Base-by-base conservation (phyloP, 2,888 invertebrate species). In the Hydrotaea diabolus region DNA sequence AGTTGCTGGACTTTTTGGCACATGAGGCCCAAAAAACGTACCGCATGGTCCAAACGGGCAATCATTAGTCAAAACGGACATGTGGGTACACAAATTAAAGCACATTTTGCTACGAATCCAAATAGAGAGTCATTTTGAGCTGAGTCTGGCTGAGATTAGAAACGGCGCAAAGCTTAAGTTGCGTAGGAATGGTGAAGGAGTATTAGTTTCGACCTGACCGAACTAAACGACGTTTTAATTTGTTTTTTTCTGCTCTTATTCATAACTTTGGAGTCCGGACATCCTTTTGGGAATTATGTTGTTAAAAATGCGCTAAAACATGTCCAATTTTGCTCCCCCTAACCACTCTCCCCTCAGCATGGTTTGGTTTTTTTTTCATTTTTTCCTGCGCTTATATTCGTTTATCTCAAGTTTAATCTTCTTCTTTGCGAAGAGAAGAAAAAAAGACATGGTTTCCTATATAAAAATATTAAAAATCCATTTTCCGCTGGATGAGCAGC, bases 401-500 rank as follows among this genome's bases (percentile, higher is more conserved):
- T 64, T 43, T 66, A 21, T 66, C 66, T 66, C 66, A 66, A 66
- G 36, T 66, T 66, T 39, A 43, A 66, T 66, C 66, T 66, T 66
- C 59, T 66, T 66, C n/a, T n/a, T n/a, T n/a, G n/a, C 21, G 66
- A 66, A 59, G 23, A 19, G 64, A n/a, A 66, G 43, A 43, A 66
- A 39, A 39, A 9, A 26, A 59, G 39, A 19, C 19, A 17, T 36
- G 36, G 66, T 66, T 19, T 66, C 36, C 21, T 43, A 17, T 66
- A 88, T 90, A 89, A 83, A 82, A 88, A 89, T 88, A 90, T 90
- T 91, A 90, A 90, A 90, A 91, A 89, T 90, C 90, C 89, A 91
- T 92, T 91, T 92, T 92, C 91, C 91, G 89, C 91, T 91, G 89
- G 89, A 89, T 91, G 91, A 89, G 90, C 90, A 90, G 88, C 89